A percentile compares a stretch with the other conserved stretches of the same genome.
These are phyloP conservation scores for Harpalus rufipes DNA, from an alignment of 2,888 invertebrate genomes.

Conservation along the genomic window DNA sequence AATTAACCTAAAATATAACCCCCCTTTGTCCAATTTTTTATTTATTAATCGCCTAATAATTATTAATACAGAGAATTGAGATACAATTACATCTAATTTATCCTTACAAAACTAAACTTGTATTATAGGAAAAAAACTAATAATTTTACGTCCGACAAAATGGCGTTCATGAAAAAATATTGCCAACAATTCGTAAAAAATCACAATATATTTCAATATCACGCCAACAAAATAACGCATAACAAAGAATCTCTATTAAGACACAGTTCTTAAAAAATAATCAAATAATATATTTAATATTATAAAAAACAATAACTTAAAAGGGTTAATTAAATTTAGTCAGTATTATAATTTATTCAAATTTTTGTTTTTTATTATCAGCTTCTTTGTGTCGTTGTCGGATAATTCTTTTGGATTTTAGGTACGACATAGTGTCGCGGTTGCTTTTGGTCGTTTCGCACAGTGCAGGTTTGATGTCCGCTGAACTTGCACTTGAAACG, in stretches of 20 bases:
- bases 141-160: constrained; percentile 27
- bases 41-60: not conserved
- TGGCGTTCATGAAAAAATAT: constrained; percentile 8
- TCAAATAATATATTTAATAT: constrained; percentile 60
- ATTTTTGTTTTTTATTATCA: constrained; percentile 72
- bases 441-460: constrained; percentile 73
- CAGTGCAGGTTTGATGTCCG: constrained; percentile 72
- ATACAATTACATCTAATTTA: not conserved
- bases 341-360: constrained; percentile 57
- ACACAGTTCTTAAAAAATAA: constrained; percentile 31
- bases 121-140: constrained; percentile 6
- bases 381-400: constrained; percentile 73
- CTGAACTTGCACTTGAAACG: constrained; percentile 68
- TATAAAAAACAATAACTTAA: constrained; percentile 64
- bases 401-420: constrained; percentile 75
- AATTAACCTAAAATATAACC: constrained; percentile 31
- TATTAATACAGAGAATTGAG: not conserved
- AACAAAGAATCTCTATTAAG: not conserved
- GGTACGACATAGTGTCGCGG: constrained; percentile 75
- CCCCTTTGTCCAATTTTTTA: not conserved
- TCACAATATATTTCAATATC: not conserved
- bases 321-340: constrained; percentile 38
- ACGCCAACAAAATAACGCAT: not conserved
- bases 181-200: constrained; percentile 1
- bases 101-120: constrained; percentile 28